Evolutionary conservation across 2,888 invertebrate species (phyloP).

Genomic region (Lithophane leautieri): DNA sequence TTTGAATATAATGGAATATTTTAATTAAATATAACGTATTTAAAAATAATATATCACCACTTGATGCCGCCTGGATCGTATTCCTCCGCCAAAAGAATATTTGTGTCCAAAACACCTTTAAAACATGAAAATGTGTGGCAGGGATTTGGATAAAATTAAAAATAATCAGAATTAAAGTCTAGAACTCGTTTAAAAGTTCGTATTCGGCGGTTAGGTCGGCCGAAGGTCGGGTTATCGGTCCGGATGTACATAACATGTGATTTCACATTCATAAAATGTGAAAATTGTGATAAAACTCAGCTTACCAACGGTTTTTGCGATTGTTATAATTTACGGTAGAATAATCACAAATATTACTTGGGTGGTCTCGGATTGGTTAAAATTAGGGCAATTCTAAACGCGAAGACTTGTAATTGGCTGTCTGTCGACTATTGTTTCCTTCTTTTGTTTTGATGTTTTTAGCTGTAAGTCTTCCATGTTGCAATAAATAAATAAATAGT

Average conservation of each 20-base stretch:
- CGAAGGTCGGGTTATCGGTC: slow-evolving; percentile 64
- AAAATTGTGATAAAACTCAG: slow-evolving; percentile 61
- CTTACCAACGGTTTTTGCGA: slow-evolving; percentile 47
- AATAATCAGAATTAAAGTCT: slow-evolving; percentile 33
- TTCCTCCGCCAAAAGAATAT: neutral
- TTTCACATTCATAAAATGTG: too few relatives aligned
- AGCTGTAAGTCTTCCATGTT: too few relatives aligned
- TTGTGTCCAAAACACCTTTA: slow-evolving; percentile 20
- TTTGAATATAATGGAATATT: neutral
- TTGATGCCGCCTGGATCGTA: neutral
- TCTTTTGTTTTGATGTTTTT: too few relatives aligned
- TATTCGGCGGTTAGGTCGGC: slow-evolving; percentile 28
- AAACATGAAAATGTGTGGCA: slow-evolving; percentile 33
- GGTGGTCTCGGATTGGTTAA: slow-evolving; percentile 3
- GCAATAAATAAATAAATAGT: too few relatives aligned
- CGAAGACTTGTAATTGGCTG: too few relatives aligned
- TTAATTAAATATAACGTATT: neutral
- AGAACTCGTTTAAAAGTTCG: slow-evolving; percentile 30
- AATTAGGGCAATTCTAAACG: slow-evolving; percentile 4
- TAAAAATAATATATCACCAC: neutral
- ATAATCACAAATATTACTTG: slow-evolving; percentile 11
- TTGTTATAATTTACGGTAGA: slow-evolving; percentile 35
- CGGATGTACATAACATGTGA: slow-evolving; percentile 66
- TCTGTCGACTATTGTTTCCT: too few relatives aligned
- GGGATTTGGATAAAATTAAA: slow-evolving; percentile 21